Evolutionary conservation across 2,888 invertebrate species (phyloP).

Genomic region (Drepana falcataria): DNA sequence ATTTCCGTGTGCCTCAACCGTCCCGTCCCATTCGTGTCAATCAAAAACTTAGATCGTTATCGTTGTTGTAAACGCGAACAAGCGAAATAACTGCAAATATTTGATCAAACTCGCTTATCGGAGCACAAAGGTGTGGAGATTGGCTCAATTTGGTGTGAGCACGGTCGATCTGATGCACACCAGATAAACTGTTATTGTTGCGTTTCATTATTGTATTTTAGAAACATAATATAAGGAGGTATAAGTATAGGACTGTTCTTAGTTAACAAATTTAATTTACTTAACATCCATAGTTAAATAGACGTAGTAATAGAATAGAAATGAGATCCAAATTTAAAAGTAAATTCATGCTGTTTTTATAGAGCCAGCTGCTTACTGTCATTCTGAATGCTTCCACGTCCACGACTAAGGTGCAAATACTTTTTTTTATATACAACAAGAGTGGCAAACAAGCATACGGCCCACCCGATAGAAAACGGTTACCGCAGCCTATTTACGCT

Average conservation of each 20-base stretch:
- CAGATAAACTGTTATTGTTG: conserved; percentile 35
- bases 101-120: conserved; percentile 41
- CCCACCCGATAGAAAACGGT: too few species aligned
- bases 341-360: too few species aligned
- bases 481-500: too few species aligned
- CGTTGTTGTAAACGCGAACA: conserved; percentile 24
- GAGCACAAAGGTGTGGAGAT: conserved; percentile 50
- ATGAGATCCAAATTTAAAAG: too few species aligned
- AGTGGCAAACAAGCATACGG: too few species aligned
- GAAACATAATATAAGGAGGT: background rate
- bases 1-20: conserved; percentile 7
- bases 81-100: conserved; percentile 53
- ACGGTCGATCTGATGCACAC: conserved; percentile 32
- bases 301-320: too few species aligned
- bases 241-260: background rate
- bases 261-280: too few species aligned
- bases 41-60: conserved; percentile 13
- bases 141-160: conserved; percentile 60
- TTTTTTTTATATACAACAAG: too few species aligned
- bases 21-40: conserved; percentile 15
- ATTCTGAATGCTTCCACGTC: too few species aligned
- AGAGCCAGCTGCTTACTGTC: too few species aligned
- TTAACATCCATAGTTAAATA: too few species aligned
- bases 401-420: too few species aligned
- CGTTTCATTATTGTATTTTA: conserved; percentile 18